Percentiles rank a stretch among this genome's conserved stretches.
Conservation (phyloP, 2,888 invertebrate genomes). For the Escarpia spicata region DNA sequence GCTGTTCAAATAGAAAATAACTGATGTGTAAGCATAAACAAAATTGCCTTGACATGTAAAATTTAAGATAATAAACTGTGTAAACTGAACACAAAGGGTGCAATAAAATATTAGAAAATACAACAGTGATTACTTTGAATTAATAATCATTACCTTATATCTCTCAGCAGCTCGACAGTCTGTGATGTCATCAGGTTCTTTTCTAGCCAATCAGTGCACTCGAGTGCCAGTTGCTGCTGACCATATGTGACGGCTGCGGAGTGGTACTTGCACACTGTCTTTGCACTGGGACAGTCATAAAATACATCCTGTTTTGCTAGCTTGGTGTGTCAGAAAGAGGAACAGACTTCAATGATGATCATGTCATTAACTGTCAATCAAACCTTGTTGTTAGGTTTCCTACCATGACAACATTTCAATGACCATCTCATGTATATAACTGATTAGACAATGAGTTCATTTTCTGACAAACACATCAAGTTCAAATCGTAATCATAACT, state of each 20-base stretch:
- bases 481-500: background rate
- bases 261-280: slow-evolving; percentile 77
- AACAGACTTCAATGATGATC: background rate
- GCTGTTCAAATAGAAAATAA: background rate
- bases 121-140: background rate
- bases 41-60: background rate
- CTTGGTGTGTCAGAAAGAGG: background rate
- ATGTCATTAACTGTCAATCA: background rate
- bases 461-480: background rate
- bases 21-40: background rate
- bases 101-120: background rate
- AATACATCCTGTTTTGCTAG: background rate
- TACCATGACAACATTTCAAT: background rate
- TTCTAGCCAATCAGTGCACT: slow-evolving; percentile 77
- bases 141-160: slow-evolving; percentile 64
- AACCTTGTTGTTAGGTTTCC: background rate
- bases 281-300: slow-evolving; percentile 54
- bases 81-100: background rate
- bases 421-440: background rate
- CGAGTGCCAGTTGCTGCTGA: slow-evolving; percentile 69
- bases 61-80: background rate
- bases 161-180: slow-evolving; percentile 71
- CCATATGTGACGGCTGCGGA: slow-evolving; percentile 78
- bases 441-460: background rate
- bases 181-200: slow-evolving; percentile 74